Base-by-base conservation (phyloP, 2,113 vertebrate species). In the Isichthys henryi region DNA sequence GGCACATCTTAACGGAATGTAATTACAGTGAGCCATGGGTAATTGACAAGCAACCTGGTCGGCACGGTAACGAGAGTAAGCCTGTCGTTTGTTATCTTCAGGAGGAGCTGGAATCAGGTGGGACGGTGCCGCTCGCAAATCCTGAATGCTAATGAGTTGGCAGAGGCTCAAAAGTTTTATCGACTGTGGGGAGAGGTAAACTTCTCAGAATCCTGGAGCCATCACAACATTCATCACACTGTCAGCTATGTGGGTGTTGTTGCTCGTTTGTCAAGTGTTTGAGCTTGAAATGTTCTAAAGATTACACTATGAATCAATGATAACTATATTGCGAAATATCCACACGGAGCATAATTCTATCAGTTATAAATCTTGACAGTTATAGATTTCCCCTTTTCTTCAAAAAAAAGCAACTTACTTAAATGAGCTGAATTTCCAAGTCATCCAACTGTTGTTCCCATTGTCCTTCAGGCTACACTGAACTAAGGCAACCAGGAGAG, bases 301-400 rank as follows among this genome's bases (percentile, higher is more conserved):
- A 84, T 48, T 84, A 48, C 45, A 84, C 23, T 84, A 8, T 43
- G 9, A 19, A 84, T 84, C 82, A 45, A 48, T 84, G 45, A n/a
- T n/a, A 23, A 19, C 82, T 43, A 84, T 48, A 43, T 80, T 80
- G 74, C 5, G 35, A 80, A 80, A 43, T 35, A 39, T 80, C 13
- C 35, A 43, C 74, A 80, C 0, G 0, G 74, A 43, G 74, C 5
- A 43, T 80, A 35, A 43, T 35, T 15, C 35, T 0, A 6, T 39
- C 74, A 80, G 74, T 80, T 80, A 80, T 80, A 80, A 84, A 84
- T 84, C 82, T 84, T 84, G 82, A n/a, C 82, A 84, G 82, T 84
- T 84, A 84, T 84, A 84, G 45, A 84, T 84, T 48, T 84, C 8
- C 45, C 8, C 82, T 10, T 84, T 84, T 84, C 80, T 21, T 84